Percentiles rank a stretch among this genome's conserved stretches.
These are phyloP conservation scores for Dipus sagitta DNA, from an alignment of 2,797 vertebrate genomes.

Conservation along the genomic window DNA sequence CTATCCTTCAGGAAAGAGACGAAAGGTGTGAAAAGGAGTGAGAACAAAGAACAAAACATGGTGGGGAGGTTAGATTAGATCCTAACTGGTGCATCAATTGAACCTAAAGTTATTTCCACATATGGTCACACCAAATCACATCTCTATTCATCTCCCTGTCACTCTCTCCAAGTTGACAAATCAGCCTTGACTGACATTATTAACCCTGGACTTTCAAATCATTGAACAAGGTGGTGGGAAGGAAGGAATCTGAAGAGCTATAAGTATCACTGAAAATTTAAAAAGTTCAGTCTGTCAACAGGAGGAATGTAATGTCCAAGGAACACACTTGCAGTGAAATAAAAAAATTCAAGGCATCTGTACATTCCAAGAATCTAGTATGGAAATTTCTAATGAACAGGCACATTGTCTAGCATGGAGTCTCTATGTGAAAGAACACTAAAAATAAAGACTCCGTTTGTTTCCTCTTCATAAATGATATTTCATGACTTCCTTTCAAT, in stretches of 20 bases:
- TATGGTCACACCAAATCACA: conserved; percentile 46
- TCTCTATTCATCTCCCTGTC: conserved; percentile 60
- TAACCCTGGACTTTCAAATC: conserved; percentile 50
- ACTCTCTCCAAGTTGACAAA: conserved; percentile 24
- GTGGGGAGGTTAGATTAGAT: conserved; percentile 12
- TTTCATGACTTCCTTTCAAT: not conserved
- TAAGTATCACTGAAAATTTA: not conserved
- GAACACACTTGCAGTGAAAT: not conserved
- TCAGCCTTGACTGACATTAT: conserved; percentile 47
- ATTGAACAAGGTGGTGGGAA: conserved; percentile 3
- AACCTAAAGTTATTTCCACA: conserved; percentile 67
- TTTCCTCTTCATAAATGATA: not conserved
- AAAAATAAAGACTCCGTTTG: not conserved
- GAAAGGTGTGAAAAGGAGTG: not conserved
- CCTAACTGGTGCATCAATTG: not conserved
- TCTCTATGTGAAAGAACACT: not conserved
- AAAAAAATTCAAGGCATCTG: not conserved
- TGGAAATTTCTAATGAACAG: not conserved
- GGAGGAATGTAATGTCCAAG: not conserved
- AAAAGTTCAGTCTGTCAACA: not conserved
- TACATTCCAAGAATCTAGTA: not conserved
- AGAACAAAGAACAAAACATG: not conserved
- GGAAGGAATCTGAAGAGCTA: conserved; percentile 18
- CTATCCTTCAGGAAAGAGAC: not conserved
- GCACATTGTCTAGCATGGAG: not conserved